Percentiles rank a stretch among this genome's conserved stretches.
These are phyloP conservation scores for Cyanoramphus novaezelandiae DNA, from an alignment of 2,113 vertebrate species.

Conservation along the genomic window DNA sequence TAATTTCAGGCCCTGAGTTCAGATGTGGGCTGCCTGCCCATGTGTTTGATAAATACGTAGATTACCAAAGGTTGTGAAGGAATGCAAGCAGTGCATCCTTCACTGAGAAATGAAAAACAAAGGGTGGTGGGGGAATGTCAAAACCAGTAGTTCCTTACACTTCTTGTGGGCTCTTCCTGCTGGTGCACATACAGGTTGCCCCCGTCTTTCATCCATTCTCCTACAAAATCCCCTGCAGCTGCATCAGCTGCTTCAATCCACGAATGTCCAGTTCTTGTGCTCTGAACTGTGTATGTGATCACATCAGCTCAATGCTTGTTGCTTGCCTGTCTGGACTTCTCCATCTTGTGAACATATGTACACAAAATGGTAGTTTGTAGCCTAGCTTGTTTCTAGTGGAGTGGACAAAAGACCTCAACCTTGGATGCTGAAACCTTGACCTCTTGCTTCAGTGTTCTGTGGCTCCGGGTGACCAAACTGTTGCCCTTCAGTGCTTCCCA, in stretches of 20 bases:
- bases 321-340: not conserved
- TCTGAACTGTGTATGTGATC: not conserved
- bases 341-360: not conserved
- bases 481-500: not conserved
- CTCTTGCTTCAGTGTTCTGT: not conserved
- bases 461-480: not conserved
- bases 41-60: not conserved
- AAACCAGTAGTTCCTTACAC: not conserved
- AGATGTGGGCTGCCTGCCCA: not conserved
- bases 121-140: not conserved
- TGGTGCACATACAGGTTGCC: not conserved
- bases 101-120: not conserved
- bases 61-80: not conserved
- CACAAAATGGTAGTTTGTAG: not conserved
- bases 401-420: not conserved
- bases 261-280: not conserved
- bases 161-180: not conserved
- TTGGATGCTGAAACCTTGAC: not conserved
- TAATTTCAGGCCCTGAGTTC: not conserved
- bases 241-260: not conserved
- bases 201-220: not conserved
- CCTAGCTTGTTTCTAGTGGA: not conserved
- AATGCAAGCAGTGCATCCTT: not conserved
- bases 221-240: not conserved
- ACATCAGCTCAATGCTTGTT: not conserved